These are phyloP conservation scores for Euzetes globulus DNA, from an alignment of 2,888 invertebrate genomes.

Conservation along the genomic window DNA sequence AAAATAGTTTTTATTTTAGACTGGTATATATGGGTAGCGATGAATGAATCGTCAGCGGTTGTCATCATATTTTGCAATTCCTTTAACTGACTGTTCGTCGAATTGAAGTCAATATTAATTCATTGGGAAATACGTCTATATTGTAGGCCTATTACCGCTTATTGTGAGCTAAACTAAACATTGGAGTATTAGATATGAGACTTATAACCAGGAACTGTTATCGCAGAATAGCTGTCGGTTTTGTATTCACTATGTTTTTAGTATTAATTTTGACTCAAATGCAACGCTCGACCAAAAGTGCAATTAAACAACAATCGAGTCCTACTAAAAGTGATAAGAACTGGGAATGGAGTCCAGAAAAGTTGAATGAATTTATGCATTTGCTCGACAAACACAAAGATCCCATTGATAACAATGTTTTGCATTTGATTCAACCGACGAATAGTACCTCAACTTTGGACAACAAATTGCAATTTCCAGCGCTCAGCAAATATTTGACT, in stretches of 20 bases:
- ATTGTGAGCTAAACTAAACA: background rate
- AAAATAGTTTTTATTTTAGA: too few relatives aligned
- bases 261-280: background rate
- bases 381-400: constrained; percentile 16
- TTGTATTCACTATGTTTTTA: background rate
- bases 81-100: background rate
- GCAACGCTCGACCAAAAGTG: background rate
- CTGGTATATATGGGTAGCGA: background rate
- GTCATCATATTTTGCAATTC: background rate
- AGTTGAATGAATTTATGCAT: constrained; percentile 13
- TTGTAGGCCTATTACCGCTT: background rate
- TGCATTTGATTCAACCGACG: background rate
- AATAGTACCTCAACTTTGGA: background rate
- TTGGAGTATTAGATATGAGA: background rate
- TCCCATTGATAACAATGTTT: background rate
- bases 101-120: background rate
- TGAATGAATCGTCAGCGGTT: background rate
- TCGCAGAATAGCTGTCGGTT: background rate
- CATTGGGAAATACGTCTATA: too few relatives aligned
- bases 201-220: constrained; percentile 7
- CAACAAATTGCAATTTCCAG: constrained; percentile 9
- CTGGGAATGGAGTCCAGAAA: constrained; percentile 22
- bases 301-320: background rate
- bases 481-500: background rate
- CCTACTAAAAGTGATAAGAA: background rate